A percentile compares a stretch with the other conserved stretches of the same genome.
These are phyloP conservation scores for Apamea monoglypha DNA, from an alignment of 2,888 invertebrate species.

Conservation along the genomic window DNA sequence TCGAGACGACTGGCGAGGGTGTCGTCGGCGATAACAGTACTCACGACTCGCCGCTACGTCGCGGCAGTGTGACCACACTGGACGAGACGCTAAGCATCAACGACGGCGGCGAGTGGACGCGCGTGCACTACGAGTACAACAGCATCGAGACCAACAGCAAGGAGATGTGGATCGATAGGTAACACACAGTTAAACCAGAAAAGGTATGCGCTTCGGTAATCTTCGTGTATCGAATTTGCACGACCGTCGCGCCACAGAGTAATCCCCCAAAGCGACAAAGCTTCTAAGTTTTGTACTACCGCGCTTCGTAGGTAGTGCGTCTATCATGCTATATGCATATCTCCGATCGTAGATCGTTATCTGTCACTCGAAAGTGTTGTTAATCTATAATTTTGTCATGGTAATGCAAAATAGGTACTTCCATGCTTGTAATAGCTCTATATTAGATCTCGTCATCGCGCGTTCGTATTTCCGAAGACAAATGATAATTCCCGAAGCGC, in stretches of 20 bases:
- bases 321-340: not conserved
- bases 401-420: not conserved
- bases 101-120: constrained; percentile 85
- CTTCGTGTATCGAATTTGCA: not conserved
- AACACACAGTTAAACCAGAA: not conserved
- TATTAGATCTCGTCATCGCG: not conserved
- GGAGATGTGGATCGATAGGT: constrained; percentile 89
- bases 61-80: constrained; percentile 84
- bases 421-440: not conserved
- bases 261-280: too few species aligned
- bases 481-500: not conserved
- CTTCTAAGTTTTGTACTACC: not conserved
- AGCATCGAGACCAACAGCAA: constrained; percentile 78
- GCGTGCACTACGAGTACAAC: constrained; percentile 83
- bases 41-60: constrained; percentile 77
- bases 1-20: constrained; percentile 75
- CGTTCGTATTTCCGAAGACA: too few species aligned
- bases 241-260: not conserved
- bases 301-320: not conserved
- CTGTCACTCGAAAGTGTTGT: not conserved
- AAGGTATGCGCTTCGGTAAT: not conserved
- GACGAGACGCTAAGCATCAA: constrained; percentile 88
- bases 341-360: not conserved
- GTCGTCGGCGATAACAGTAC: constrained; percentile 73
- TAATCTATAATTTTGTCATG: not conserved